Conservation (phyloP, 92 coral and sea anemone genomes). For the Siderastrea radians region DNA sequence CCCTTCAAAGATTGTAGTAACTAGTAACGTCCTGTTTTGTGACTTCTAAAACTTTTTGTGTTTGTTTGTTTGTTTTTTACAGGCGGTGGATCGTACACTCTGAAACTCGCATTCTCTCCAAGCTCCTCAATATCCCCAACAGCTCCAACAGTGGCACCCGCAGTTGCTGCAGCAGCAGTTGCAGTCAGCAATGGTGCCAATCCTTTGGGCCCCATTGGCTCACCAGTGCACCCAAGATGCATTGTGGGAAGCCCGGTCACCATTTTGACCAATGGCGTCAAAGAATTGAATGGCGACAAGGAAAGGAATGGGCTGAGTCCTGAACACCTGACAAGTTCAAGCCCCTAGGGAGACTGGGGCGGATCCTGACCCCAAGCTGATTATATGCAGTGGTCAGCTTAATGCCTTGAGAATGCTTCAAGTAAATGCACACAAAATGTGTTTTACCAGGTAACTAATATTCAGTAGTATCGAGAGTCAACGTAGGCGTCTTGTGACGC, state of each 20-base stretch:
- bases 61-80: background rate
- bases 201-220: slow-evolving; percentile 82
- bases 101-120: slow-evolving; percentile 98
- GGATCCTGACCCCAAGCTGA: background rate
- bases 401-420: background rate
- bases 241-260: slow-evolving; percentile 77
- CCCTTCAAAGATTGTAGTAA: too few relatives aligned
- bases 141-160: slow-evolving; percentile 99
- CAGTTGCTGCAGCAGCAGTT: slow-evolving; percentile 99
- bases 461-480: background rate
- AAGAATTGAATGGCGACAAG: slow-evolving; percentile 76
- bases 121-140: slow-evolving; percentile 99
- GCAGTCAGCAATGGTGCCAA: slow-evolving; percentile 84
- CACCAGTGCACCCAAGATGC: slow-evolving; percentile 81
- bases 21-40: background rate
- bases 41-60: too few relatives aligned
- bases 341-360: slow-evolving; percentile 57
- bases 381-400: background rate
- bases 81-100: slow-evolving; percentile 99
- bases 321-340: slow-evolving; percentile 52
- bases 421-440: background rate
- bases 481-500: background rate
- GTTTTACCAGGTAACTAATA: slow-evolving; percentile 27
- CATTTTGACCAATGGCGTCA: slow-evolving; percentile 70
- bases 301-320: slow-evolving; percentile 76